These are phyloP conservation scores for Loxodonta africana DNA, from an alignment of 2,113 vertebrate genomes.

Conservation along the genomic window DNA sequence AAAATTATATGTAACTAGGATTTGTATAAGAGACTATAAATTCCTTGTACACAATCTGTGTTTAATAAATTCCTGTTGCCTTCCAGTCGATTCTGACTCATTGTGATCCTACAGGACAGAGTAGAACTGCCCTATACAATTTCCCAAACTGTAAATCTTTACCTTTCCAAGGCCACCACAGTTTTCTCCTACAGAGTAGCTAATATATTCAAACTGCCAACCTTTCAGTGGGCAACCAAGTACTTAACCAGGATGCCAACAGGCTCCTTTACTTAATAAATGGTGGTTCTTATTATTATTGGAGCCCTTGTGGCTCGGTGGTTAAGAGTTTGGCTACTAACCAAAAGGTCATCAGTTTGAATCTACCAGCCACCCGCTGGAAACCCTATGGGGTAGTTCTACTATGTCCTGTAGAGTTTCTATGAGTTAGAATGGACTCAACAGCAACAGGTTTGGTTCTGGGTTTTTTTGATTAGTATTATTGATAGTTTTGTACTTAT, in stretches of 20 bases:
- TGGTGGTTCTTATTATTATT: not conserved
- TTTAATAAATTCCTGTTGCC: not conserved
- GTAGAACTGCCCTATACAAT: not conserved
- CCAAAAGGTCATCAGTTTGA: too few relatives aligned
- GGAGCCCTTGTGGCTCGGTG: too few relatives aligned
- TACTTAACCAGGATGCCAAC: not conserved
- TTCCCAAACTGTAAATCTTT: not conserved
- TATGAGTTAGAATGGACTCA: too few relatives aligned
- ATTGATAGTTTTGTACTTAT: not conserved
- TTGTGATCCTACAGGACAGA: not conserved
- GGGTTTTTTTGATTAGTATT: not conserved
- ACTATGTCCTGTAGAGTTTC: too few relatives aligned
- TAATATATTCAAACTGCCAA: not conserved
- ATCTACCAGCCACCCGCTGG: too few relatives aligned
- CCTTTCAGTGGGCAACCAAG: not conserved
- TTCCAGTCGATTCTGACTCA: not conserved
- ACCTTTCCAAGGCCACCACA: not conserved
- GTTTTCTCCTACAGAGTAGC: not conserved
- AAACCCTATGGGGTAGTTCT: too few relatives aligned
- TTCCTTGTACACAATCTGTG: not conserved
- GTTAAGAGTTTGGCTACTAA: too few relatives aligned
- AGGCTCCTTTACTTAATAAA: not conserved
- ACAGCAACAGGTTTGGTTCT: too few relatives aligned
- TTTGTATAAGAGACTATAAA: not conserved
- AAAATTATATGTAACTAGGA: not conserved